Evolutionary conservation across 2,888 invertebrate species (phyloP).

Genomic region (Plutella xylostella): DNA sequence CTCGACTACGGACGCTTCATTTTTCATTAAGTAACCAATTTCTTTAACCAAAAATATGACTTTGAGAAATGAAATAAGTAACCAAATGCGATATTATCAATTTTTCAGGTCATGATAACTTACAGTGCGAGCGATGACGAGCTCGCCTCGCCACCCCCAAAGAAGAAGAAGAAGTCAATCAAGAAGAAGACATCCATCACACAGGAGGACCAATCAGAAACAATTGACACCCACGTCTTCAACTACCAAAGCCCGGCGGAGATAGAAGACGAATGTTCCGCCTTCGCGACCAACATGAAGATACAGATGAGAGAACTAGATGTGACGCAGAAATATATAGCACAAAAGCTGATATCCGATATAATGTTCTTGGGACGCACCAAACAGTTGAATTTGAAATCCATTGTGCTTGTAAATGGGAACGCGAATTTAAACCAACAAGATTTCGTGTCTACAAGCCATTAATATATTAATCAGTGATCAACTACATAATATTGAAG

Average conservation of each 20-base stretch:
- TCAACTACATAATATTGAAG: too few species aligned
- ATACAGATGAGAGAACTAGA: slow-evolving; percentile 12
- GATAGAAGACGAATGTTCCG: slow-evolving; percentile 10
- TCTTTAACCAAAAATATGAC: too few species aligned
- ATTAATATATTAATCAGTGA: too few species aligned
- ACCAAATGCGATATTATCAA: too few species aligned
- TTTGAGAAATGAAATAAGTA: too few species aligned
- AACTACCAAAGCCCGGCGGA: not conserved
- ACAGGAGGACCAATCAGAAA: not conserved
- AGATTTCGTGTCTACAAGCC: too few species aligned
- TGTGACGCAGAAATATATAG: slow-evolving; percentile 13
- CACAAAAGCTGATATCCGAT: slow-evolving; percentile 15
- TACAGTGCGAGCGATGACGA: not conserved
- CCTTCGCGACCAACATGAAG: slow-evolving; percentile 11
- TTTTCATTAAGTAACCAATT: too few species aligned
- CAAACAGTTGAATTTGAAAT: slow-evolving; percentile 12
- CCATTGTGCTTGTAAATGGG: too few species aligned
- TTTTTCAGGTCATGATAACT: too few species aligned
- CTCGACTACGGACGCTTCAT: too few species aligned
- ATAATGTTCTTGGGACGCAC: slow-evolving; percentile 14
- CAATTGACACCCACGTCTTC: not conserved
- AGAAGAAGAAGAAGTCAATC: not conserved
- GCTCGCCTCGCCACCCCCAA: not conserved
- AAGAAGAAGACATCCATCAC: too few species aligned
- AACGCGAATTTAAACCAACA: too few species aligned